Evolutionary conservation across 37 sponge, comb jelly and placozoan species (phyloP).

Genomic region (Halichondria panicea): DNA sequence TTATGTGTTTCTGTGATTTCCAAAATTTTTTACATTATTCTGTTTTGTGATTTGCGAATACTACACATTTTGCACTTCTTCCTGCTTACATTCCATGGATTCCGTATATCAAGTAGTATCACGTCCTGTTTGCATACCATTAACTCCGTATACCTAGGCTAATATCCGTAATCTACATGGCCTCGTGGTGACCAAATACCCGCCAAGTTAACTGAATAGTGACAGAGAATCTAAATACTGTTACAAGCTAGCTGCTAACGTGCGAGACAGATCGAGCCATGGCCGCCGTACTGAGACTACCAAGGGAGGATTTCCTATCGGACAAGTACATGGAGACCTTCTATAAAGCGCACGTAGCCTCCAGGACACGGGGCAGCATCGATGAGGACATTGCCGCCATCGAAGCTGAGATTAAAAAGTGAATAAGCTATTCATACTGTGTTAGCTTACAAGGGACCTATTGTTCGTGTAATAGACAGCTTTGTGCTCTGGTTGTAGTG

Average conservation of each 20-base stretch:
- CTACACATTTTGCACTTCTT: not conserved
- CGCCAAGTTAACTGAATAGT: not conserved
- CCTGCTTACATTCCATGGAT: not conserved
- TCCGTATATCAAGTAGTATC: no score
- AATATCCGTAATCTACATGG: not conserved
- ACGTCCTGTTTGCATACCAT: no score
- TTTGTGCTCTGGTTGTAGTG: no score
- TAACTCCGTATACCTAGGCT: no score
- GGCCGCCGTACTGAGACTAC: conserved; percentile 1
- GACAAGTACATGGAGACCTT: conserved; percentile 65
- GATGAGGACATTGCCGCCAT: conserved; percentile 73
- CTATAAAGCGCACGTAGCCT: conserved; percentile 70
- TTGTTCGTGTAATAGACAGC: no score
- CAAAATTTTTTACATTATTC: not conserved
- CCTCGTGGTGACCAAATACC: not conserved
- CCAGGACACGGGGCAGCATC: conserved; percentile 30
- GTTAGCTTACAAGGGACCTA: no score
- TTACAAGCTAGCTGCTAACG: no score
- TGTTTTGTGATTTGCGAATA: not conserved
- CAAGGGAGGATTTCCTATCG: conserved; percentile 49
- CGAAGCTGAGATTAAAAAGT: conserved; percentile 71
- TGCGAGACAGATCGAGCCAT: not conserved
- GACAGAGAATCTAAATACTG: not conserved
- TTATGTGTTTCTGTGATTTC: not conserved
- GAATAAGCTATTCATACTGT: no score